Percentiles rank a stretch among this genome's conserved stretches.
phyloP scores from a whole-genome alignment of 1,140 invertebrate genomes.

The Tribolium castaneum region DNA sequence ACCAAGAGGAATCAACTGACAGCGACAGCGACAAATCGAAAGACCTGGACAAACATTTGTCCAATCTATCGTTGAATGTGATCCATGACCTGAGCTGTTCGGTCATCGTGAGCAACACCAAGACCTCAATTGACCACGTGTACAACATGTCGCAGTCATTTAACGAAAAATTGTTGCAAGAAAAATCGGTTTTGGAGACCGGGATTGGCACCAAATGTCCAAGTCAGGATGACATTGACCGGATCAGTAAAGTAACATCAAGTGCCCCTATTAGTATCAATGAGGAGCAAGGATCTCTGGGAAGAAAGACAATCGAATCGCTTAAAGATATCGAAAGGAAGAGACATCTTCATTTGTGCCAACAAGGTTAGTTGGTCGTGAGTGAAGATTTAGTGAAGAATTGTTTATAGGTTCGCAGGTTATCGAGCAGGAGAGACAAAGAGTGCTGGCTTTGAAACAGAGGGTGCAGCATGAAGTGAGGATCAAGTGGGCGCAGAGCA shows the following conservation, averaged over 20 bases:
- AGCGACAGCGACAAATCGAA: conserved; percentile 61
- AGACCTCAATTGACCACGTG: conserved; percentile 48
- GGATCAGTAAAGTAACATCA: conserved; percentile 87
- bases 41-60: conserved; percentile 50
- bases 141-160: conserved; percentile 63
- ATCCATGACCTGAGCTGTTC: conserved; percentile 59
- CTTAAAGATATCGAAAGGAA: conserved; percentile 91
- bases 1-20: conserved; percentile 61
- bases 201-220: conserved; percentile 64
- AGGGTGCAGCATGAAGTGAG: conserved; percentile 89
- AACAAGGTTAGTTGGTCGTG: conserved; percentile 77
- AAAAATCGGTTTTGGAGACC: conserved; percentile 60
- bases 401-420: conserved; percentile 80
- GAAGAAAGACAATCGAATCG: conserved; percentile 87
- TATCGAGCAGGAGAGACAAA: conserved; percentile 88
- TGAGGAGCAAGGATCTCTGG: conserved; percentile 69
- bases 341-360: conserved; percentile 85
- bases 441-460: conserved; percentile 87
- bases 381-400: not conserved
- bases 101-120: conserved; percentile 56
- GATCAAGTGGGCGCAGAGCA: conserved; percentile 83
- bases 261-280: conserved; percentile 75
- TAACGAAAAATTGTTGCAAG: conserved; percentile 62
- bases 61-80: conserved; percentile 48
- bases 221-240: conserved; percentile 86